Evolutionary conservation across 2,888 invertebrate species (phyloP).

Genomic region (Eudasyphora cyanicolor): DNA sequence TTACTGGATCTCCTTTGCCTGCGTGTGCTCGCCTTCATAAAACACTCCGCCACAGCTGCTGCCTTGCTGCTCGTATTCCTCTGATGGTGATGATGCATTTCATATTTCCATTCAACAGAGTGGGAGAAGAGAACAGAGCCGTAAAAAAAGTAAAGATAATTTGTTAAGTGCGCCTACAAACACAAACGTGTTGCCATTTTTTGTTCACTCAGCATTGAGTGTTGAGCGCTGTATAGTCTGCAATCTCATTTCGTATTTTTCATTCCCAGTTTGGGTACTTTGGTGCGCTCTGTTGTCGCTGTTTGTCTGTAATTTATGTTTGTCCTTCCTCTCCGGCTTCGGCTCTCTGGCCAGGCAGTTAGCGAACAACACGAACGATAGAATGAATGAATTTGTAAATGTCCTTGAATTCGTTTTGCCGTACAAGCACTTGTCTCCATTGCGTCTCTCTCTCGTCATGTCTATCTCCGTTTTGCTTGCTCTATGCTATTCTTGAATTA

Average conservation of each 20-base stretch:
- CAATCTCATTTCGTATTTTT: background rate
- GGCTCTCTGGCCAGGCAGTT: background rate
- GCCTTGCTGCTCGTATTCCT: background rate
- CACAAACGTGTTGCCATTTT: background rate
- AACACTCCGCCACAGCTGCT: background rate
- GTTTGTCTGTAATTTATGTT: constrained; percentile 7
- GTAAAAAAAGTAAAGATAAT: constrained; percentile 12
- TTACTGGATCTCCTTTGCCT: background rate
- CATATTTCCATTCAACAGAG: background rate
- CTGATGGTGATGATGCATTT: constrained; percentile 14
- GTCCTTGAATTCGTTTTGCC: constrained; percentile 13
- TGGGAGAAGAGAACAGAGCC: background rate
- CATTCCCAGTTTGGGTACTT: constrained; percentile 7
- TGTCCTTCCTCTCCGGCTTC: background rate
- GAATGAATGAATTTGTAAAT: constrained; percentile 23
- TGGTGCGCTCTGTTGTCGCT: background rate
- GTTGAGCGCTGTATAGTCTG: constrained; percentile 5
- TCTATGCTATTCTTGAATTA: no score
- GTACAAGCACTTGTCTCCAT: background rate
- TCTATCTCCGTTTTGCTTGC: background rate
- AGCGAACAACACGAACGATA: background rate
- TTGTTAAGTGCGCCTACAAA: constrained; percentile 33
- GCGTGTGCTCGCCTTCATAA: background rate
- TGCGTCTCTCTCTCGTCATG: background rate
- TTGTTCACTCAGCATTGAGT: no score